Conservation (phyloP, 1,140 invertebrate genomes). For the Philotrypesis tridentata region DNA sequence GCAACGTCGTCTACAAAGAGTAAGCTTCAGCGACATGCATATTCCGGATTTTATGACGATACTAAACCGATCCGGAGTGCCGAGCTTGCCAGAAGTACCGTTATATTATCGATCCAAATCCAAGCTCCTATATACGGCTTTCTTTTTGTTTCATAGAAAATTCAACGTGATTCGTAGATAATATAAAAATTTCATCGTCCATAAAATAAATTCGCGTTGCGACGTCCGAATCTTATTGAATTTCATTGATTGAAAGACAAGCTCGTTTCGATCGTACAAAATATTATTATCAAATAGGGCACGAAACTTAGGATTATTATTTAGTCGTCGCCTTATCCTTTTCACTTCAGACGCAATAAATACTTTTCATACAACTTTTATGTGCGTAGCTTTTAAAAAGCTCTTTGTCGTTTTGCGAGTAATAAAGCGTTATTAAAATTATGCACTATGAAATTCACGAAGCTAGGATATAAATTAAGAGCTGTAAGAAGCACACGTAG, state of each 20-base stretch:
- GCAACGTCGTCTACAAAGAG: slow-evolving; percentile 32
- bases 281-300: background rate
- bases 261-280: background rate
- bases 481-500: background rate
- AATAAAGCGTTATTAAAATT: background rate
- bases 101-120: slow-evolving; percentile 49
- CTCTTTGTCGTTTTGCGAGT: background rate
- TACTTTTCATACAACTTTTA: no score
- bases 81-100: slow-evolving; percentile 54
- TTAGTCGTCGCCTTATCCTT: background rate
- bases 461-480: background rate
- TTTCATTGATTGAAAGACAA: background rate
- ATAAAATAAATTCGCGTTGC: background rate
- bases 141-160: slow-evolving; percentile 30
- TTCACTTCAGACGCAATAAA: no score
- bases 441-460: background rate
- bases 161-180: slow-evolving; percentile 42
- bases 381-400: background rate
- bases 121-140: background rate
- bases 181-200: slow-evolving; percentile 38
- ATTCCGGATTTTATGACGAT: slow-evolving; percentile 58
- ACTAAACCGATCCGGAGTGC: slow-evolving; percentile 60
- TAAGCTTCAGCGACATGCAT: slow-evolving; percentile 46
- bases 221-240: background rate
- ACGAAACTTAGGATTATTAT: background rate